Conservation (phyloP, 2,797 vertebrate genomes). For the Lepus oiostolus region DNA sequence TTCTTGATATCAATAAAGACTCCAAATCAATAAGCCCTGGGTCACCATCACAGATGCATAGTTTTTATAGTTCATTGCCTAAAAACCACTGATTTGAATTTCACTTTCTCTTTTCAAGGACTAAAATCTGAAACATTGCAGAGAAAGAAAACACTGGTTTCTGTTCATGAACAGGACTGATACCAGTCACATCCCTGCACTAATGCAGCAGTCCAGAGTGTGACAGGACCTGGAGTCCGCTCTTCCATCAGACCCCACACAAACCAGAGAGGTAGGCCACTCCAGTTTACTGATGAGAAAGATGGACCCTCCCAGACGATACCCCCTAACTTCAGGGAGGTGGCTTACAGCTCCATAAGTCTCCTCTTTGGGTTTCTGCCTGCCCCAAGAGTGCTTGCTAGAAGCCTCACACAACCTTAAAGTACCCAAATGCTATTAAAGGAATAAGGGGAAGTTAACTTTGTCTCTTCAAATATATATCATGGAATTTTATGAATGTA, state of each 20-base stretch:
- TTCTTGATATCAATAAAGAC: conserved; percentile 18
- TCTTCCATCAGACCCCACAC: not conserved
- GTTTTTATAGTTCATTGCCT: not conserved
- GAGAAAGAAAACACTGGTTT: not conserved
- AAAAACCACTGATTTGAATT: not conserved
- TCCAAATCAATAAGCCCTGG: not conserved
- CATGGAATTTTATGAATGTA: not conserved
- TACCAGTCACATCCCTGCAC: not conserved
- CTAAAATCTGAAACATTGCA: not conserved
- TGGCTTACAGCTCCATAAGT: not conserved
- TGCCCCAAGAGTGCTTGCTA: not conserved
- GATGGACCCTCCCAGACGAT: not conserved
- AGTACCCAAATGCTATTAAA: not conserved
- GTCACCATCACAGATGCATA: not conserved
- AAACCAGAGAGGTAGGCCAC: not conserved
- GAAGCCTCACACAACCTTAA: conserved; percentile 1
- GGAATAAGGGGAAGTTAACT: not conserved
- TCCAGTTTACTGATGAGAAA: not conserved
- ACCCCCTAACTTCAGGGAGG: not conserved
- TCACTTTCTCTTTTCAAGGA: not conserved
- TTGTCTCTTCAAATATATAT: not conserved
- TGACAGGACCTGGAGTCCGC: not conserved
- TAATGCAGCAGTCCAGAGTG: not conserved
- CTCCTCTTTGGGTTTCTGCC: not conserved
- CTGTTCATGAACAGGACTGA: not conserved